Base-by-base conservation (phyloP, 2,888 invertebrate species). In the Incurvaria masculella region DNA sequence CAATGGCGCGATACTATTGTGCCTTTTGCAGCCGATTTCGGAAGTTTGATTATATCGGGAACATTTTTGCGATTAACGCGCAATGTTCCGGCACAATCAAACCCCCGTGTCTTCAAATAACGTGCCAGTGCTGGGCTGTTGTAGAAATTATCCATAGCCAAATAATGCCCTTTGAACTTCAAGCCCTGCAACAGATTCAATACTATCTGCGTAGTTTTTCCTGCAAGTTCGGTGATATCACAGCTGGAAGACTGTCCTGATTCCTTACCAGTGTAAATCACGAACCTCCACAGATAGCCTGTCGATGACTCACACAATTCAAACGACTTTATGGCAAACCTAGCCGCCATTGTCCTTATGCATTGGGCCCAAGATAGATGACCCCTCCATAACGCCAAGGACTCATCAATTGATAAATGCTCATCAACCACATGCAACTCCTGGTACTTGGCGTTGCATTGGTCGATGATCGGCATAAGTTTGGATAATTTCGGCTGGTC, bases 401-500 rank as follows among this genome's bases (percentile, higher is more conserved):
- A 48, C 16, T 50, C 50, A 19, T 50, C 48, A 14, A 50, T 40
- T 40, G 45, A 48, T 26, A 50, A 39, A 21, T 50, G 47, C 48
- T 50, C 47, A 8, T 47, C 50, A 2, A 47, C 47, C 8, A 50
- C 47, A 20, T 50, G 47, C 1, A 50, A 42, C 26, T 39, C 33
- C 10, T 39, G 38, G 39, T 47, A 50, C 27, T 50, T 50, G 48
- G 45, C 46, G 44, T 50, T 50, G 17, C 48, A 50, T 10, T 50
- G 48, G 45, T 48, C 48, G 8, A 50, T 50, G 10, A 50, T 48
- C n/a, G 50, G 50, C 27, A 48, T 50, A 21, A 50, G 48, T 46
- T 50, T 50, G 18, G 50, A 48, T n/a, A 50, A 18, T 20, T 50
- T 50, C n/a, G 48, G 48, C 48, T 14, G 50, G 43, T 2, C 44